Base-by-base conservation (phyloP, 1,140 invertebrate species). In the Calliopsis andreniformis region DNA sequence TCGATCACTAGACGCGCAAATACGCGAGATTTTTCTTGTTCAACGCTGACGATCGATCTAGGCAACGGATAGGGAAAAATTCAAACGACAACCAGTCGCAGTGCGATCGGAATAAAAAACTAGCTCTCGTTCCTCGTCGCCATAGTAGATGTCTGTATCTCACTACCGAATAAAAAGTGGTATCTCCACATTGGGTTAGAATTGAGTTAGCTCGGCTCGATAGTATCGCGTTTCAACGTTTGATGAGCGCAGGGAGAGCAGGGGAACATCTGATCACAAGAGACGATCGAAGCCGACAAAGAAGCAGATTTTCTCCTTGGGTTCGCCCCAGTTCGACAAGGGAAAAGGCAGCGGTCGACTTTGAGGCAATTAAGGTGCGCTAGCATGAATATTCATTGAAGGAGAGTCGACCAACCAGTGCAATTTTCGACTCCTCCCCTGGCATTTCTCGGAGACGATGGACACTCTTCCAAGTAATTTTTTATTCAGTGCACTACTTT, bases 191-290 rank as follows among this genome's bases (percentile, higher is more conserved):
- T 78, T 49, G 63, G 80, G 78, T 66, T 47, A 61, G 84, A 87
- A 87, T 87, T 87, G 79, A 87, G 86, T 87, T 87, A 86, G 76
- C 55, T 63, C 59, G 66, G 62, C 49, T 83, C 66, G 66, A 42
- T 43, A 49, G 28, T 25, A 32, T 28, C 10, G 25, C 25, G 18
- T 73, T 61, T 53, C 53, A 70, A 67, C 62, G 76, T 69, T 62
- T 23, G 59, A 63, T 32, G 70, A 32, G 14, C 43, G 42, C 7
- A 53, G 47, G 53, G 43, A 39, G 35, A 18, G 12, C 8, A 18
- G 20, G n/a, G 7, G 30, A 23, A 51, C 30, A 0, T 49, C 25
- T 16, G 10, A 42, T 47, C 47, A 35, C 47, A n/a, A n/a, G 47
- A 25, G 55, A n/a, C 53, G 28, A 55, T 32, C 61, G 10, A 4